A percentile compares a stretch with the other conserved stretches of the same genome.
Conservation (phyloP, 2,113 vertebrate genomes). For the Otolemur garnettii region DNA sequence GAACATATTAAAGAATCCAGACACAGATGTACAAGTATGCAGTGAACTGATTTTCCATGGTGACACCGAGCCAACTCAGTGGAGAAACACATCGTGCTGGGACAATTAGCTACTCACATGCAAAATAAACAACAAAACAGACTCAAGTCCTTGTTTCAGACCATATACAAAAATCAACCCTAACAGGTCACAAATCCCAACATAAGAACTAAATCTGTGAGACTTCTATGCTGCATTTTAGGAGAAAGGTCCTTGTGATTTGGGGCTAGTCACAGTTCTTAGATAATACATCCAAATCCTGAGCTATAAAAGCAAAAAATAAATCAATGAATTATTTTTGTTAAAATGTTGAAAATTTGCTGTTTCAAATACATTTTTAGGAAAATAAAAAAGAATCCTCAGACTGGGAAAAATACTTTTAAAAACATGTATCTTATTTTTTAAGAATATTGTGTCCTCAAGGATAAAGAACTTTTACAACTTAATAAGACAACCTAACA, state of each 20-base stretch:
- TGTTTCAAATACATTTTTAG: neutral
- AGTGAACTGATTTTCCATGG: too few relatives aligned
- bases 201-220: neutral
- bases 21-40: rapidly evolving
- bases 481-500: neutral
- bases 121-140: neutral
- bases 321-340: neutral
- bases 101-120: too few relatives aligned
- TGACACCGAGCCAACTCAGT: rapidly evolving
- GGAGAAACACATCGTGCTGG: neutral
- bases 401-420: neutral
- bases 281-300: neutral
- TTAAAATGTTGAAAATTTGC: neutral
- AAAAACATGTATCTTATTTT: neutral
- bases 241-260: neutral
- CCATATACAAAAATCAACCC: neutral
- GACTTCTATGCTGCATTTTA: neutral
- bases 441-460: neutral
- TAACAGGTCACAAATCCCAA: neutral
- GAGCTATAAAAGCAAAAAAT: neutral
- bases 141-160: neutral
- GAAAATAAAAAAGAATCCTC: neutral
- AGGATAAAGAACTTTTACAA: neutral
- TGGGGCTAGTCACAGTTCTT: neutral
- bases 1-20: neutral